Base-by-base conservation (phyloP, 2,113 vertebrate species). In the Zosterops borbonicus region DNA sequence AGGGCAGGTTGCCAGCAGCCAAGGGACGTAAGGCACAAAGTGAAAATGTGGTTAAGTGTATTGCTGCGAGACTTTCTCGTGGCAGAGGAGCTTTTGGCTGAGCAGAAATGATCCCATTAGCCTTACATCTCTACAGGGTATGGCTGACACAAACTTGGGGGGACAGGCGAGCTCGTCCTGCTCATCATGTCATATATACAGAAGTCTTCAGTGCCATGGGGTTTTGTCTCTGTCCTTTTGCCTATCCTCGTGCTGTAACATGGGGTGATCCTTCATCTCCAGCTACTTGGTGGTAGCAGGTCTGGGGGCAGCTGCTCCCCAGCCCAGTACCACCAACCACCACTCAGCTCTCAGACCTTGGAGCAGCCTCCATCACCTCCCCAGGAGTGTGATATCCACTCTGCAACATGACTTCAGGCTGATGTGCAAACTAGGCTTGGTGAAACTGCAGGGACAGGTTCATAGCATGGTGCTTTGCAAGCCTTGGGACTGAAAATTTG, bases 191-290 rank as follows among this genome's bases (percentile, higher is more conserved):
- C 62, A 19, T 39, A 14, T 18, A 6, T 39, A 21, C 23, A 56
- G 25, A 83, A 71, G 8, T 75, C 69, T 58, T 67, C 29, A 4
- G 6, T 81, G 60, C 63, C 29, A 5, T 2, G 3, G 28, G 33
- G 19, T 60, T 91, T 95, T 91, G 15, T 29, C 12, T 35, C 25
- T 67, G 11, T 18, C 37, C 28, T 87, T 89, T 74, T 90, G 55
- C 60, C 46, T 39, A 22, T 67, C 47, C 33, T 77, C 2, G 0
- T 1, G 0, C 53, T 92, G 35, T 28, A 46, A 4, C 0, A 6
- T 67, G 25, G 33, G 23, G 3, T 55, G 27, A 37, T 68, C 35
- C 53, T 71, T 74, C 76, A 56, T 49, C 79, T 90, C 59, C 42
- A 55, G 14, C 33, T 70, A 1, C 24, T 24, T 21, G 27, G 20